Conservation (phyloP, 2,113 vertebrate species). For the Rhodinocichla rosea region DNA sequence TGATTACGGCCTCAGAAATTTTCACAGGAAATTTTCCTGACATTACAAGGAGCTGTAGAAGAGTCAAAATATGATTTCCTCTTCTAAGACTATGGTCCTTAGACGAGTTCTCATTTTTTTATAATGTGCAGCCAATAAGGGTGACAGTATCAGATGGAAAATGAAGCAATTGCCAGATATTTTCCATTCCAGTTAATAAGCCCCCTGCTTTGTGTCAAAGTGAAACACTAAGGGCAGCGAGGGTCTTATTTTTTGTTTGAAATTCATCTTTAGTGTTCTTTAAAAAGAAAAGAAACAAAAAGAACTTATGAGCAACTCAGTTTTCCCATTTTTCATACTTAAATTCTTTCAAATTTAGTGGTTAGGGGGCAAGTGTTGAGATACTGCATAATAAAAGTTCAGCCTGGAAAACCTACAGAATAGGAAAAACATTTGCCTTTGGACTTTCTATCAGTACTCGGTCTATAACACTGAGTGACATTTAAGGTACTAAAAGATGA, state of each 20-base stretch:
- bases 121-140: neutral
- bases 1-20: neutral
- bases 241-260: conserved; percentile 40
- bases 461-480: neutral
- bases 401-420: conserved; percentile 22
- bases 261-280: conserved; percentile 30
- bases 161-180: neutral
- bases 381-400: conserved; percentile 23
- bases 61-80: neutral
- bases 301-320: conserved; percentile 2
- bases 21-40: neutral
- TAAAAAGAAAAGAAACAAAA: neutral
- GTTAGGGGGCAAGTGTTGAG: conserved; percentile 35
- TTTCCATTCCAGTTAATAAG: conserved; percentile 49
- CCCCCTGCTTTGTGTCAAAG: conserved; percentile 6
- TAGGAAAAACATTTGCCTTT: conserved; percentile 55
- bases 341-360: conserved; percentile 45
- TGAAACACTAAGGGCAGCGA: neutral
- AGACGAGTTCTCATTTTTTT: neutral
- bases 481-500: conserved; percentile 38
- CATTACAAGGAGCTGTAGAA: neutral
- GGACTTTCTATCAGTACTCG: conserved; percentile 4
- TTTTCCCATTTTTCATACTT: conserved; percentile 60
- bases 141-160: conserved; percentile 39
- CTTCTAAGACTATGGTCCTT: neutral